Evolutionary conservation across 1,140 invertebrate genomes (phyloP).

Genomic region (Paraescarpia echinospica): DNA sequence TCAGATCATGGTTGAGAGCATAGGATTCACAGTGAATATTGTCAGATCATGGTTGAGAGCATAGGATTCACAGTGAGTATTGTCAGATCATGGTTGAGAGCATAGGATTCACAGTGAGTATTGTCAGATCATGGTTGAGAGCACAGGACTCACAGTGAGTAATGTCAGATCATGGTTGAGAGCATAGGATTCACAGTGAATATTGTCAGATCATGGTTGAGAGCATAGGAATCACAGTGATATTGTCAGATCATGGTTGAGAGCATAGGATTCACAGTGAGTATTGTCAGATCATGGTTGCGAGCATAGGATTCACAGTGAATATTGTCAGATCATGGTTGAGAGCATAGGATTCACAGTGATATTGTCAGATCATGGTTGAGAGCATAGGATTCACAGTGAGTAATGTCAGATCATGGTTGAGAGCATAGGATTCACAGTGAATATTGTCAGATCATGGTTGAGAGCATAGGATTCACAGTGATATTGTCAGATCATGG

Average conservation of each 20-base stretch:
- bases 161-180: conserved; percentile 69
- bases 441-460: no score
- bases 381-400: background rate
- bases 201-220: no score
- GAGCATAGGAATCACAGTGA: background rate
- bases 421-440: conserved; percentile 65
- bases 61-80: background rate
- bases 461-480: background rate
- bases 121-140: no score
- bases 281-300: no score
- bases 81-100: conserved; percentile 72
- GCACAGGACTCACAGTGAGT: background rate
- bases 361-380: no score
- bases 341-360: conserved; percentile 65
- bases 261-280: conserved; percentile 63
- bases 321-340: conserved; percentile 67
- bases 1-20: conserved; percentile 72
- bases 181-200: conserved; percentile 63
- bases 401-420: conserved; percentile 67
- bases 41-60: no score
- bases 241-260: conserved; percentile 69
- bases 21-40: conserved; percentile 58
- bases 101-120: conserved; percentile 59
- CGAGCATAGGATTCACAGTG: background rate
- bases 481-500: conserved; percentile 65